Conservation (phyloP, 2,113 vertebrate genomes). For the Chinchilla lanigera region DNA sequence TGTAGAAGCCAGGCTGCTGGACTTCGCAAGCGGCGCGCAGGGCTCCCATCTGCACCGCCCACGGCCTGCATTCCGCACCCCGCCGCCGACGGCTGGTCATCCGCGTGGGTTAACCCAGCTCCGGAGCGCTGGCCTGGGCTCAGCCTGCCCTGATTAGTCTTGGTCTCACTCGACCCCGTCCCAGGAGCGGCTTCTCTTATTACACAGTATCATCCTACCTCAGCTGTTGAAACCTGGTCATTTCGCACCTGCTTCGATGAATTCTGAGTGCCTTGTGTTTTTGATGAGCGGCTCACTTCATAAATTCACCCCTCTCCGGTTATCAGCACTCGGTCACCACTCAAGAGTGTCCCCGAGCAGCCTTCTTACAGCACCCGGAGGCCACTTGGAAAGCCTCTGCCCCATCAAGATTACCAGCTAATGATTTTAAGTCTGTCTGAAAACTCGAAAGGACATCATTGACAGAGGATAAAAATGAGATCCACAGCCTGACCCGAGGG, state of each 20-base stretch:
- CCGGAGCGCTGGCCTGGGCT: background rate
- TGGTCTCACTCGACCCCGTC: slow-evolving; percentile 24
- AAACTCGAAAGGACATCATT: background rate
- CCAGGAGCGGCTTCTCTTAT: slow-evolving; percentile 56
- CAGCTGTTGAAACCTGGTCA: slow-evolving; percentile 74
- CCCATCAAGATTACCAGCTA: background rate
- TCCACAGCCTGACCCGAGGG: background rate
- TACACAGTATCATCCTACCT: slow-evolving; percentile 70
- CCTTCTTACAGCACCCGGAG: background rate
- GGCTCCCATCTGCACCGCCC: background rate
- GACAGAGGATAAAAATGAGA: background rate
- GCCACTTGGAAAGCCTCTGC: background rate
- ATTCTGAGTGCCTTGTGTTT: slow-evolving; percentile 56
- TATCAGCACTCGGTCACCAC: slow-evolving; percentile 53
- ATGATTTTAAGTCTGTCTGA: slow-evolving; percentile 37
- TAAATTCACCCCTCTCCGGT: slow-evolving; percentile 54
- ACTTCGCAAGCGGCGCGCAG: background rate
- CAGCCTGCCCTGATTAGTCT: slow-evolving; percentile 44
- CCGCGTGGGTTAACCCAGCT: slow-evolving; percentile 56
- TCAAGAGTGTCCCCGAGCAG: background rate
- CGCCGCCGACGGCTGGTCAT: background rate
- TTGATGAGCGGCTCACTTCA: slow-evolving; percentile 60
- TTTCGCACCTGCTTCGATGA: slow-evolving; percentile 67
- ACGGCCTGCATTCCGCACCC: background rate
- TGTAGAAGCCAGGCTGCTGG: background rate